Conservation (phyloP, 2,888 invertebrate species). For the Tortricodes alternella region DNA sequence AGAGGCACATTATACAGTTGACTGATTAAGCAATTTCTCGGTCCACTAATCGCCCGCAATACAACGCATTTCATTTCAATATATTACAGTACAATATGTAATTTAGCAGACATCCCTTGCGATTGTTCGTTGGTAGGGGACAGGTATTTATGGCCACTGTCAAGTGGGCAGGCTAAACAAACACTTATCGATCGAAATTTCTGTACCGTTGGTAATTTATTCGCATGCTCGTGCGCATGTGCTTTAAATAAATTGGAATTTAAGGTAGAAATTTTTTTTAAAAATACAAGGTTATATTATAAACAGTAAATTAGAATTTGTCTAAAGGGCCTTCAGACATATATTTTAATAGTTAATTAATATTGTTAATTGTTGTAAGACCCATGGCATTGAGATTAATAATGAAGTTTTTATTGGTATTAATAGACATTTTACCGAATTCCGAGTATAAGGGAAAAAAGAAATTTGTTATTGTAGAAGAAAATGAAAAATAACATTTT, state of each 20-base stretch:
- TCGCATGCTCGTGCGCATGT: conserved; percentile 15
- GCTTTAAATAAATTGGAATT: conserved; percentile 25
- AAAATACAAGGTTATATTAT: neutral
- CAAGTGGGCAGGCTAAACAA: conserved; percentile 42
- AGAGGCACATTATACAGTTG: conserved; percentile 67
- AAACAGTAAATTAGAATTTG: neutral
- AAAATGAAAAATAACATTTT: too few species aligned
- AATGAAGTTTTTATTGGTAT: too few species aligned
- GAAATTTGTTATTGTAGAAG: too few species aligned
- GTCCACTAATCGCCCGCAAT: conserved; percentile 59
- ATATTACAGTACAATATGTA: conserved; percentile 69
- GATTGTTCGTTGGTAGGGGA: conserved; percentile 42
- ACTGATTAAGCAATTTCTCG: conserved; percentile 79
- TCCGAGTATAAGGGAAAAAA: too few species aligned
- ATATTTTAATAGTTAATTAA: neutral
- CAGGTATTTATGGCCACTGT: conserved; percentile 56
- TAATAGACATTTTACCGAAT: too few species aligned
- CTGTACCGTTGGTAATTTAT: conserved; percentile 20
- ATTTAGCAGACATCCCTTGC: conserved; percentile 67
- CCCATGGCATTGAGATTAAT: too few species aligned
- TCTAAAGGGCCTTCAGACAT: too few species aligned
- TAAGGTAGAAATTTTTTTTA: neutral
- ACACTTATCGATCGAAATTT: conserved; percentile 31
- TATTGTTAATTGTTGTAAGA: too few species aligned
- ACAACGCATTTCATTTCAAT: conserved; percentile 75